Evolutionary conservation across 2,888 invertebrate genomes (phyloP).

Genomic region (Drosophila aldrichi): DNA sequence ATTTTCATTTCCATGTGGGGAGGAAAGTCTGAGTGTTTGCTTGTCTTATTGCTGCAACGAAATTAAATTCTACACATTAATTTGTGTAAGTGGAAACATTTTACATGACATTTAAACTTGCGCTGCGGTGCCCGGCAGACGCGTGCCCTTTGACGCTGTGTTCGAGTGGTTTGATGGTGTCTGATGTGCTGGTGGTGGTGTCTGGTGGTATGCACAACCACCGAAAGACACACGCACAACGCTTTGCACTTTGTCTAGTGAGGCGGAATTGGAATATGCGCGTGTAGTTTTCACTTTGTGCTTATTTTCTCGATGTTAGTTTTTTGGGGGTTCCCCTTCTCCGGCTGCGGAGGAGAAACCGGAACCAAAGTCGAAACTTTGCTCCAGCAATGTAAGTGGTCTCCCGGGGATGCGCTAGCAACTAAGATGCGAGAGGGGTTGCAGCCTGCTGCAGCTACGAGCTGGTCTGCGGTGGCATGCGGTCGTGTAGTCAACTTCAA

Average conservation of each 20-base stretch:
- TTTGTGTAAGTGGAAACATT: conserved; percentile 81
- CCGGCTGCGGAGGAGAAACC: conserved; percentile 10
- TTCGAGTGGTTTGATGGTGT: conserved; percentile 28
- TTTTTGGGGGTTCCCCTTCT: conserved; percentile 51
- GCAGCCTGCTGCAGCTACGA: conserved; percentile 6
- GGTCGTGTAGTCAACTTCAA: conserved; percentile 80
- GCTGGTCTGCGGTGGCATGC: conserved; percentile 52
- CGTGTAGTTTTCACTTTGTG: conserved; percentile 72
- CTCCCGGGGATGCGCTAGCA: conserved; percentile 32
- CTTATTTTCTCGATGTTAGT: conserved; percentile 70
- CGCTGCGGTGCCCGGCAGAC: conserved; percentile 56
- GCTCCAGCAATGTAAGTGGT: conserved; percentile 74
- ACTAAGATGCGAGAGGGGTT: neutral
- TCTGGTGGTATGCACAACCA: conserved; percentile 56
- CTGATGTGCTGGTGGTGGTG: conserved; percentile 31
- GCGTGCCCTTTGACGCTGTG: conserved; percentile 60
- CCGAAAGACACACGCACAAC: conserved; percentile 72
- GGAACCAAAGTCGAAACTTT: conserved; percentile 64
- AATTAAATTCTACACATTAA: conserved; percentile 80
- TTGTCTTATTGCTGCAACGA: conserved; percentile 60
- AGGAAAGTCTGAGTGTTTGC: conserved; percentile 15
- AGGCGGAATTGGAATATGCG: conserved; percentile 74
- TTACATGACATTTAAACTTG: conserved; percentile 81
- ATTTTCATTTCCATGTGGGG: neutral
- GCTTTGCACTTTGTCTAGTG: conserved; percentile 79